Evolutionary conservation across 2,888 invertebrate genomes (phyloP), one percentile per base, ranked within the genome.

Genomic region (Cepaea hortensis): DNA sequence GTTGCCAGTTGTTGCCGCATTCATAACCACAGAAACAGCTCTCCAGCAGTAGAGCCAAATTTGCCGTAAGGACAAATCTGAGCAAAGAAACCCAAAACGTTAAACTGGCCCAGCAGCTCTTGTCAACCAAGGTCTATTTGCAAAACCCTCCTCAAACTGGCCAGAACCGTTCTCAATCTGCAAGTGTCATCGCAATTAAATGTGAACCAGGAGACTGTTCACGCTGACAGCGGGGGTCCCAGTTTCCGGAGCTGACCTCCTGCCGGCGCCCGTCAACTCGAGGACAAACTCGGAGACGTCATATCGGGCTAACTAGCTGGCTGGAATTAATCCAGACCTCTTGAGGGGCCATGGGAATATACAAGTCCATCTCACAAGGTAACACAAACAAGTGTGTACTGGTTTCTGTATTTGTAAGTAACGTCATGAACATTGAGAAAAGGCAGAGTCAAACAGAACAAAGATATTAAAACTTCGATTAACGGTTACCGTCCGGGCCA

Each of bases 101-200:
- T 23, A 35, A 72, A 55, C 82, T 73, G 61, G 35, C 82, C 23
- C 72, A 50, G 72, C 73, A 55, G 55, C 55, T n/a, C 55, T 55
- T 55, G 55, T 55, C 55, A 55, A 1, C 55, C 11, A 6, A 82
- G 20, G 72, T 61, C 70, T 82, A 61, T 82, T 82, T 82, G 73
- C 61, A 35, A 82, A 72, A 61, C 72, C 35, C 73, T 55, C 73
- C 72, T 23, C 23, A 55, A 23, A 82, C 72, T 82, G 73, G 73
- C 82, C 82, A 61, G 72, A 55, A 35, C 55, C n/a, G 72, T 73
- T 35, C 55, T 20, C 82, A 72, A 82, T 82, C 82, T 82, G 82
- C 61, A 35, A 82, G 82, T 82, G 82, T 73, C 82, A 73, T 82
- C 72, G 82, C 82, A 70, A 82, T 82, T 82, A 82, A 72, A n/a